Percentiles rank a stretch among this genome's conserved stretches.
Conservation (phyloP, 2,797 vertebrate species). For the Otolemur crassicaudatus region DNA sequence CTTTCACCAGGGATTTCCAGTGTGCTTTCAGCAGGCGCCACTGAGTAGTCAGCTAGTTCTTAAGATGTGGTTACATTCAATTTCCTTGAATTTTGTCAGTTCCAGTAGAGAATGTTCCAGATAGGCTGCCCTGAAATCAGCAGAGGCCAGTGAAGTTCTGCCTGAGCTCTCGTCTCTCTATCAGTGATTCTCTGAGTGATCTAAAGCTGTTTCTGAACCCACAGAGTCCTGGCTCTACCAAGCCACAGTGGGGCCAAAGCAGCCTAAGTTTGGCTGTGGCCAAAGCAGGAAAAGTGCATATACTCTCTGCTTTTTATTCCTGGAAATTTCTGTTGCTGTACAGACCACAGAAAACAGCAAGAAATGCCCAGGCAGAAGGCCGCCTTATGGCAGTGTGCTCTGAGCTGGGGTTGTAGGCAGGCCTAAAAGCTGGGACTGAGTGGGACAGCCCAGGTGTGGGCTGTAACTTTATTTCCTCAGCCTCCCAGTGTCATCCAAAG, state of each 20-base stretch:
- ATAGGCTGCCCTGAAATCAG: not conserved
- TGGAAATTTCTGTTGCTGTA: not conserved
- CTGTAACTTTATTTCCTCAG: not conserved
- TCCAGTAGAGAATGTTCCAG: not conserved
- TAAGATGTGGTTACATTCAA: not conserved
- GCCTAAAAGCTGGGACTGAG: not conserved
- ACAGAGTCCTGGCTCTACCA: not conserved
- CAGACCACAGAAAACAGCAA: not conserved
- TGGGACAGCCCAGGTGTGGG: not conserved
- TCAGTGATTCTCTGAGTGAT: not conserved
- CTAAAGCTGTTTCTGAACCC: not conserved
- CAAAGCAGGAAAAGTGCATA: not conserved
- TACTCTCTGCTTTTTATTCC: not conserved
- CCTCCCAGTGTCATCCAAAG: not conserved
- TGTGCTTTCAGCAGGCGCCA: not conserved
- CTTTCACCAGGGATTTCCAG: not conserved
- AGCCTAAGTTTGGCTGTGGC: not conserved
- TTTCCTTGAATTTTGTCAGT: not conserved
- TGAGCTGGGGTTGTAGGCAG: not conserved
- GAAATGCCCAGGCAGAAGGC: not conserved
- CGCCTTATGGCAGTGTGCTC: not conserved
- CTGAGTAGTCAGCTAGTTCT: not conserved
- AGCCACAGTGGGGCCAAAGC: not conserved
- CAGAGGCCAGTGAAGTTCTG: not conserved
- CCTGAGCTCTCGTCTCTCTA: not conserved